Conservation (phyloP, 1,140 invertebrate genomes). For the Zaprionus vittiger region DNA sequence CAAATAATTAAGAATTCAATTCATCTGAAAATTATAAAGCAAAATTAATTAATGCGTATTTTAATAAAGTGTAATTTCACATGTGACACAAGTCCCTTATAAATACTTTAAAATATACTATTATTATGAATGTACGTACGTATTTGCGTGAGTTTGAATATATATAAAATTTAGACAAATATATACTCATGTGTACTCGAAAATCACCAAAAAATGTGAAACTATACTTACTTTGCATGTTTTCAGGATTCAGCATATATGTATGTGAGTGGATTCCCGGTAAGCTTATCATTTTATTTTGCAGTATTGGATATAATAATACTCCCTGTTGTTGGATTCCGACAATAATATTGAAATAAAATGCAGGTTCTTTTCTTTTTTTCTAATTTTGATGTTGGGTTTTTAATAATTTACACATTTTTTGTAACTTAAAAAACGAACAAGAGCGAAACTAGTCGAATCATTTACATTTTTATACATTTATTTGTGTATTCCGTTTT, state of each 20-base stretch:
- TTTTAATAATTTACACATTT: constrained; percentile 32
- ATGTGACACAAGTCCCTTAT: constrained; percentile 16
- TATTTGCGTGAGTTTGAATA: constrained; percentile 17
- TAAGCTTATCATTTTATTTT: no score
- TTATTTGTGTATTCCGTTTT: constrained; percentile 43
- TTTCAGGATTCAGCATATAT: not conserved
- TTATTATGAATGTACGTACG: constrained; percentile 28
- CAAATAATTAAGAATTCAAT: constrained; percentile 22
- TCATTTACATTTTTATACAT: constrained; percentile 61
- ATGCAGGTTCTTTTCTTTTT: constrained; percentile 3
- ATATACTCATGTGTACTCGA: constrained; percentile 10
- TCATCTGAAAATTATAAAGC: constrained; percentile 4
- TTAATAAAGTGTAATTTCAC: constrained; percentile 26
- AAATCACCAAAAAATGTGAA: not conserved
- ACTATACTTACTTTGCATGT: not conserved
- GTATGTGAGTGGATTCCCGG: no score
- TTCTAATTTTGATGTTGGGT: constrained; percentile 30
- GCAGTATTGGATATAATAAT: not conserved
- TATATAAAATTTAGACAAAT: constrained; percentile 21
- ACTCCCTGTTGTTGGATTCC: not conserved
- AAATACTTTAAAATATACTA: constrained; percentile 31
- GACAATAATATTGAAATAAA: not conserved
- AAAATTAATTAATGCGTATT: constrained; percentile 34
- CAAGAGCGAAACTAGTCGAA: constrained; percentile 28
- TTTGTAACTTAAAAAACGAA: constrained; percentile 34